phyloP scores from a whole-genome alignment of 2,113 vertebrate species.

The Rissa tridactyla region DNA sequence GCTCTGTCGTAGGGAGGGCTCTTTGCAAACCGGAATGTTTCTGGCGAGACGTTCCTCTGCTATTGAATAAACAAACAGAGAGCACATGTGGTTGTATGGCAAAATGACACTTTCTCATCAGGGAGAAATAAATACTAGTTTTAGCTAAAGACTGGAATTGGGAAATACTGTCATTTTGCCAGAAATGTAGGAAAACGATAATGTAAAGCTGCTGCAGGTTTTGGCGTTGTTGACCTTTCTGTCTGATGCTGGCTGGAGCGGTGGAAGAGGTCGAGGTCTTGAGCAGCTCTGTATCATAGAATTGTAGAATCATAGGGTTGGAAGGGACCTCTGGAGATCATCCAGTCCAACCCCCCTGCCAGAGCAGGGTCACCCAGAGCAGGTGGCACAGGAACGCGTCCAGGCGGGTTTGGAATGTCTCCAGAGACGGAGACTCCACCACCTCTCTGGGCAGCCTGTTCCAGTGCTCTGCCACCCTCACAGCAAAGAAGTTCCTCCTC shows the following conservation, averaged over 20 bases:
- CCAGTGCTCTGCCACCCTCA: too few species aligned
- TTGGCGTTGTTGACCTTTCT: neutral
- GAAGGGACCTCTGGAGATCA: too few species aligned
- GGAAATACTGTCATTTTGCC: neutral
- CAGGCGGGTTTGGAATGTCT: too few species aligned
- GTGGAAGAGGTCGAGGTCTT: neutral
- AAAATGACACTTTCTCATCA: neutral
- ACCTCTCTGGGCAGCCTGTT: too few species aligned
- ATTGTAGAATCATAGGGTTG: too few species aligned
- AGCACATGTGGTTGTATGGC: neutral
- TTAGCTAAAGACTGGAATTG: neutral
- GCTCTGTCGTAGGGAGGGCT: neutral
- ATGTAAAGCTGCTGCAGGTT: neutral
- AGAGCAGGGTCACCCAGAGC: too few species aligned
- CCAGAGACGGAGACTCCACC: too few species aligned
- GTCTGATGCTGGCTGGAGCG: fast-evolving
- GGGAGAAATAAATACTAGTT: neutral
- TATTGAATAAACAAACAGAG: slow-evolving; percentile 23
- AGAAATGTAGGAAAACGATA: neutral
- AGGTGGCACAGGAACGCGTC: too few species aligned
- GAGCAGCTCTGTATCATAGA: neutral
- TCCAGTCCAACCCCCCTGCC: too few species aligned
- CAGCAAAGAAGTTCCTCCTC: too few species aligned
- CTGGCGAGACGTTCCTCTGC: neutral
- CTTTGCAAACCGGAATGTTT: fast-evolving